Base-by-base conservation (phyloP, 1,140 invertebrate species). In the Euura saliciscinereae region DNA sequence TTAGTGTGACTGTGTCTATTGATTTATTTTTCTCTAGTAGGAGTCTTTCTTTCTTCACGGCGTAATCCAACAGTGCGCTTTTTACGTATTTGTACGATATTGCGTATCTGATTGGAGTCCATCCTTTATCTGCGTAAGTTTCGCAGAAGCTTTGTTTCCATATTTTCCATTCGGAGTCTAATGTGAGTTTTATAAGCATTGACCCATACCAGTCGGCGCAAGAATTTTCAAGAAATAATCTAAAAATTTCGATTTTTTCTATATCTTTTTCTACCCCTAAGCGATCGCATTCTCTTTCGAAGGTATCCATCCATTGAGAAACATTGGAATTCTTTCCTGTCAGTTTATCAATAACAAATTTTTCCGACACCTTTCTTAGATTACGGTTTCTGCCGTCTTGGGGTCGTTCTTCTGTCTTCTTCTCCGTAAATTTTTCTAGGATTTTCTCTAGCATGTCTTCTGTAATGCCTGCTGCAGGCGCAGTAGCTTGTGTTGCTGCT, bases 61-160 rank as follows among this genome's bases (percentile, higher is more conserved):
- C 69, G 67, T 79, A 77, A 44, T 75, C 72, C 69, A 76, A n/a
- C 67, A 80, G 71, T 51, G 77, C 71, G 46, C 72, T 71, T 45
- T 10, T 4, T 75, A 70, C 64, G 68, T 78, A 78, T 74, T 70
- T 76, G 66, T 67, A 80, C 8, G 13, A 43, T 5, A 77, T 44
- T n/a, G 75, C 78, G 44, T 80, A 76, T 43, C 3, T 76, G 7
- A 79, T 66, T 68, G 75, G 74, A 11, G 43, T 51, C 76, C 78
- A 81, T n/a, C 77, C 74, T 76, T 78, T 77, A 65, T 80, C 73
- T 51, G 68, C 73, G 73, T 74, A 80, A 5, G 79, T 78, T 44
- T 78, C 75, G 73, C 45, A 71, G 45, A 78, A 77, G 43, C 76
- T 77, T 68, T 72, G 71, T 77, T 71, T 78, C 78, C 74, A 79